Evolutionary conservation across 2,888 invertebrate species (phyloP), one percentile per base, ranked within the genome.

Genomic region (Acrobasis consociella): DNA sequence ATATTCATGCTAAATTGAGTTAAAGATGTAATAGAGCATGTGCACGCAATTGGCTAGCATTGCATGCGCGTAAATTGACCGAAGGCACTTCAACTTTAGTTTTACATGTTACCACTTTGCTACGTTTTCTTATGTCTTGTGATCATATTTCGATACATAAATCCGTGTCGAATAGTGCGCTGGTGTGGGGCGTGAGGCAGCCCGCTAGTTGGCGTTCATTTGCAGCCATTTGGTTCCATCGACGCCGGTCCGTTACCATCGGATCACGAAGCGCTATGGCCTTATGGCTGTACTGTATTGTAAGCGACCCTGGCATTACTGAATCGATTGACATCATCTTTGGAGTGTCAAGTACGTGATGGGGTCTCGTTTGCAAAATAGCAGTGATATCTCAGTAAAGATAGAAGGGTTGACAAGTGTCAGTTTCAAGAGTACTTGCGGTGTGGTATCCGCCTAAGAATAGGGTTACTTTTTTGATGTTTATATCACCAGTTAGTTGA

Each of bases 191-290:
- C 56, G 56, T 55, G 55, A 39, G 55, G 16, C 15, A 16, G n/a
- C 39, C 56, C 56, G 42, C 56, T 56, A 56, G 56, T 17, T 56
- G 56, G 56, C 56, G 42, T 42, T 42, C 56, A 56, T 56, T 56
- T 56, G 42, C 17, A 16, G 42, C 56, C 42, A 42, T 56, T 56
- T 56, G 42, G 38, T 13, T 9, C 13, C 42, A 42, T 42, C 55
- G 39, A 8, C 37, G 5, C 56, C 55, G 55, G 16, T 39, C 39
- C 55, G 37, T 37, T n/a, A 53, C 13, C 37, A n/a, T n/a, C 52
- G 1, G 52, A 55, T 46, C 46, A 46, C 55, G 55, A 11, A 15
- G 38, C 39, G 5, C 16, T 55, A 39, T 10, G 11, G 55, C 55
- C 22, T 22, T 22, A 22, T 22, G 22, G 31, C 5, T 31, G 31